These are phyloP conservation scores for Zingel zingel DNA, from an alignment of 2,113 vertebrate species.

Conservation along the genomic window DNA sequence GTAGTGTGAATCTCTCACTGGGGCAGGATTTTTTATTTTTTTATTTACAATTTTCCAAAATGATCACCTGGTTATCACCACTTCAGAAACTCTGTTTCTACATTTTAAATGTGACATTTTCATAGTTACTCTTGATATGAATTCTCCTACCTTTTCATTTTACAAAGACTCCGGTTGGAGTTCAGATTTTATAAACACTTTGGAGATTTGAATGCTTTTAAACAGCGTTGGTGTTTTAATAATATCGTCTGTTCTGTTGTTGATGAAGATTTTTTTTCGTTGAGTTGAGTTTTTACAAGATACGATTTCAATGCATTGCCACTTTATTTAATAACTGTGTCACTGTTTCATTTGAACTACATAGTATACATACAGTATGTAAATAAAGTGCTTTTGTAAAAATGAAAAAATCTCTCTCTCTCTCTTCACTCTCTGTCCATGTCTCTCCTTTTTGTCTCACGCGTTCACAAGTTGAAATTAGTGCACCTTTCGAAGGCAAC, in stretches of 20 bases:
- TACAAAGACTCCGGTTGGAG: too few species aligned
- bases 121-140: constrained; percentile 1
- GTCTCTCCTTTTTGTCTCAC: constrained; percentile 31
- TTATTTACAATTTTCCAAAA: not conserved
- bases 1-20: constrained; percentile 39
- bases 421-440: not conserved
- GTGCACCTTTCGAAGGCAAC: constrained; percentile 45
- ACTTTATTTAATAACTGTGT: too few species aligned
- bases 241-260: too few species aligned
- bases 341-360: too few species aligned
- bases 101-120: constrained; percentile 21
- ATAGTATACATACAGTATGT: too few species aligned
- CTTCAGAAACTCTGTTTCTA: constrained; percentile 12
- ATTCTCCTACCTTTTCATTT: constrained; percentile 28
- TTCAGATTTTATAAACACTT: too few species aligned
- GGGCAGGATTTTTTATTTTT: not conserved
- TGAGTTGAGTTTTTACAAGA: too few species aligned
- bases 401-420: not conserved
- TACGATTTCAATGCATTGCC: too few species aligned
- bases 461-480: constrained; percentile 49
- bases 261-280: too few species aligned
- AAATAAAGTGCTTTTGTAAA: too few species aligned
- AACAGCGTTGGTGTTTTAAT: too few species aligned
- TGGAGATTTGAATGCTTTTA: too few species aligned
- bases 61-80: constrained; percentile 20